Evolutionary conservation across 2,113 vertebrate genomes (phyloP).

Genomic region (Cyanoderma ruficeps): DNA sequence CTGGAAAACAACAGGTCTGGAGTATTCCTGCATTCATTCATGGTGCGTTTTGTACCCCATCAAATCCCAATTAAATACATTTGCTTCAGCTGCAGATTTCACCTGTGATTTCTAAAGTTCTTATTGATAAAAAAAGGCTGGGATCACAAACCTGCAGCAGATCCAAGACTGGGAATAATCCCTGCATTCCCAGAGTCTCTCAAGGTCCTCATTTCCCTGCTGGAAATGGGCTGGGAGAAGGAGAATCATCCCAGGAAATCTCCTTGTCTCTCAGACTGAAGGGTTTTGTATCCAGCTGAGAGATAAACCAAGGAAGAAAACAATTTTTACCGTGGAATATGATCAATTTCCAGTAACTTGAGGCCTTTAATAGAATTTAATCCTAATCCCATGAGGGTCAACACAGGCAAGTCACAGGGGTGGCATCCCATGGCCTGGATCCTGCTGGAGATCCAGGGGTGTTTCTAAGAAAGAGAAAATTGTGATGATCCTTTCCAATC

Average conservation of each 20-base stretch:
- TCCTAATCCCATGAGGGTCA: not conserved
- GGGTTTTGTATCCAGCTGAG: accelerated
- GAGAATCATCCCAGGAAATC: not conserved
- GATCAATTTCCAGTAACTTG: not conserved
- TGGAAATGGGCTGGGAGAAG: not conserved
- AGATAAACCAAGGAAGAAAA: not conserved
- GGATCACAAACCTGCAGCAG: not conserved
- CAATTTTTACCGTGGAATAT: not conserved
- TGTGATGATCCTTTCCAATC: not conserved
- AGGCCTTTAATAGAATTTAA: not conserved
- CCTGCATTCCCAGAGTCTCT: not conserved
- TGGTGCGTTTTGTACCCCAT: not conserved
- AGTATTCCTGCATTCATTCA: not conserved
- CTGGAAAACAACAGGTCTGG: not conserved
- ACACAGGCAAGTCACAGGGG: not conserved
- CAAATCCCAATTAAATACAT: not conserved
- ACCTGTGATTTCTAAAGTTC: not conserved
- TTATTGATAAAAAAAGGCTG: not conserved
- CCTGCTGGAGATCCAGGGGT: not conserved
- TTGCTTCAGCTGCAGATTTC: not conserved
- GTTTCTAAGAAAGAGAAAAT: not conserved
- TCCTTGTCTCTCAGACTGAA: not conserved
- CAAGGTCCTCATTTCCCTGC: not conserved
- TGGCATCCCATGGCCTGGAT: not conserved
- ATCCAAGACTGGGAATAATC: not conserved